phyloP scores from a whole-genome alignment of 2,888 invertebrate genomes.

The Euphydryas editha region DNA sequence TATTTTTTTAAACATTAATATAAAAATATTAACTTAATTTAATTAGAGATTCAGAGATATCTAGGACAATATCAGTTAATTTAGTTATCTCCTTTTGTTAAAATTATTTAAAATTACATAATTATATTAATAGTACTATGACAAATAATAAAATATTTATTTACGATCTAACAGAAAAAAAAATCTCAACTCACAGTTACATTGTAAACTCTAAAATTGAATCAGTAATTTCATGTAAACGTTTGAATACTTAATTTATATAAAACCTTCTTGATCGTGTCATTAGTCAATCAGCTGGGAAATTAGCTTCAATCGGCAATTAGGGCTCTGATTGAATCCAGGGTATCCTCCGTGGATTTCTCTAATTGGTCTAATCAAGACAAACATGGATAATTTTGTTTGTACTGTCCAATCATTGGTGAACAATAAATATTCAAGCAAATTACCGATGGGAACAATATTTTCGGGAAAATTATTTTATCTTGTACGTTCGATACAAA shows the following conservation, averaged over 20 bases:
- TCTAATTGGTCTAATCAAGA: conserved; percentile 5
- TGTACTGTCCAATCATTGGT: not conserved
- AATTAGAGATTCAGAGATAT: no score
- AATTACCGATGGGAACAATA: not conserved
- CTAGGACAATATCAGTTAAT: no score
- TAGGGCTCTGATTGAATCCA: conserved; percentile 23
- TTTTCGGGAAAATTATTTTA: not conserved
- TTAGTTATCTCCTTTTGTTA: no score
- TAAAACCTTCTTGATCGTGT: not conserved
- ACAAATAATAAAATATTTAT: no score
- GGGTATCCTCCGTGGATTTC: conserved; percentile 11
- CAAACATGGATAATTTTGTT: conserved; percentile 7
- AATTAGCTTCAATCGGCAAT: conserved; percentile 22
- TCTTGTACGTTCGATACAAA: no score
- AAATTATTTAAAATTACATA: no score
- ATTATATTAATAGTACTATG: no score
- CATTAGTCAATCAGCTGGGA: conserved; percentile 18
- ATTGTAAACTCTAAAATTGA: no score
- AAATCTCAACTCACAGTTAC: no score
- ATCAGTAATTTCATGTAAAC: not conserved
- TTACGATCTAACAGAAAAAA: no score
- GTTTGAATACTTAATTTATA: not conserved
- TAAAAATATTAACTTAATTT: no score
- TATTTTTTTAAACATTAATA: no score
- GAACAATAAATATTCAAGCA: not conserved